Evolutionary conservation across 2,888 invertebrate genomes (phyloP), one percentile per base, ranked within the genome.

Genomic region (Rotaria sp.): DNA sequence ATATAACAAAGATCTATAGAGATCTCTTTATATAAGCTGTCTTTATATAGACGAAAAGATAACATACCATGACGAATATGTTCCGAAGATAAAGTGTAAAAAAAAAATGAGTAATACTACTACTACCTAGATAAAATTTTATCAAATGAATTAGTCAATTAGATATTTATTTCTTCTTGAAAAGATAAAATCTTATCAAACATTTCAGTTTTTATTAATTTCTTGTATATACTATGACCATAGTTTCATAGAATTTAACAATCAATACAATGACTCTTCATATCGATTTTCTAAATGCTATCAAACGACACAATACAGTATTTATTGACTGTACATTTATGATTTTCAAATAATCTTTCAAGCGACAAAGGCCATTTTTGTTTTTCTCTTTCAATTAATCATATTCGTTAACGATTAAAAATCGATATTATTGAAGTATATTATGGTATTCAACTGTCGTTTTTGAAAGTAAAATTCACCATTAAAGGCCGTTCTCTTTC

Each of bases 401-500:
- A 30, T 67, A 35, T 67, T 35, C 67, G 35, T 30, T 30, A 21
- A 30, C 21, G 30, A 67, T 67, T 67, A 67, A 67, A 35, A 21
- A 67, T 67, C 67, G 35, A 67, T 67, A n/a, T 67, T 21, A 30
- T 67, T 21, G 35, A 35, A 67, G 35, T 67, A 67, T 35, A 30
- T 67, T 67, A 67, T 67, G n/a, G 15, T 38, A 67, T 38, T 67
- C 67, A 67, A 67, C 67, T 67, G 21, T 67, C 67, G 35, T 67
- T 67, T 67, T 59, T 67, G 50, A 67, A 67, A 67, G 67, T 67
- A 67, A 67, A 67, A 67, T 30, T 38, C 18, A 67, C 35, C 30
- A 67, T 67, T 67, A 67, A 67, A 67, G 67, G 67, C 67, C 35
- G 35, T 67, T 67, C 67, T 67, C 67, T 67, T 67, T 67, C 67